A percentile compares a stretch with the other conserved stretches of the same genome.
phyloP scores from a whole-genome alignment of 2,113 vertebrate genomes.

The Sphaerodactylus townsendi region DNA sequence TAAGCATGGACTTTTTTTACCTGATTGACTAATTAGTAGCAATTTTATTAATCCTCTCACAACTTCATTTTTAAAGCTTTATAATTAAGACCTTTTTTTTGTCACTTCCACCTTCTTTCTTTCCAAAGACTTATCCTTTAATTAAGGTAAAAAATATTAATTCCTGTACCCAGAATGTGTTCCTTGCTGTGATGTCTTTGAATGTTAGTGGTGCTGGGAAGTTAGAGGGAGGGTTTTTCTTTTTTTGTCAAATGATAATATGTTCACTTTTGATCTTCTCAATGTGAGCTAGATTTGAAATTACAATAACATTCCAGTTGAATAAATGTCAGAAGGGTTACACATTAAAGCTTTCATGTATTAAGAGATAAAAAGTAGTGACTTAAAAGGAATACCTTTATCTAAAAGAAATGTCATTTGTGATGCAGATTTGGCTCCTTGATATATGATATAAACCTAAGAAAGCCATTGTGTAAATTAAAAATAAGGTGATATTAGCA shows the following conservation, averaged over 20 bases:
- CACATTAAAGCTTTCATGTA: background rate
- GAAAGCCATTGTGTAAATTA: background rate
- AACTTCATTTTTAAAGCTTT: background rate
- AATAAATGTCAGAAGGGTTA: background rate
- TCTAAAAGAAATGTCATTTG: background rate
- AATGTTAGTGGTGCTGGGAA: background rate
- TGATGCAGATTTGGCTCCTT: background rate
- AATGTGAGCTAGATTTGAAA: background rate
- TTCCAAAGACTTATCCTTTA: background rate
- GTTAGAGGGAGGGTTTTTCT: background rate
- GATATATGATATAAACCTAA: background rate
- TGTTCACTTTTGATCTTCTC: constrained; percentile 10
- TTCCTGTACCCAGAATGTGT: background rate
- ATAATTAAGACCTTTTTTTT: background rate
- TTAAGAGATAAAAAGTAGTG: background rate
- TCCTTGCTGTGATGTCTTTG: background rate
- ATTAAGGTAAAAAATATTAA: constrained; percentile 2
- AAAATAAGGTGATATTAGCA: background rate
- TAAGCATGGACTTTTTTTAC: background rate
- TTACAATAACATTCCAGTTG: background rate
- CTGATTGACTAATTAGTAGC: background rate
- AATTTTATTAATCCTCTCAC: background rate
- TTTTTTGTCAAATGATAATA: background rate
- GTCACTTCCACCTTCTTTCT: background rate
- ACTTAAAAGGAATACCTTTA: background rate